Conservation (phyloP, 2,888 invertebrate genomes). For the Ellobium chinense region DNA sequence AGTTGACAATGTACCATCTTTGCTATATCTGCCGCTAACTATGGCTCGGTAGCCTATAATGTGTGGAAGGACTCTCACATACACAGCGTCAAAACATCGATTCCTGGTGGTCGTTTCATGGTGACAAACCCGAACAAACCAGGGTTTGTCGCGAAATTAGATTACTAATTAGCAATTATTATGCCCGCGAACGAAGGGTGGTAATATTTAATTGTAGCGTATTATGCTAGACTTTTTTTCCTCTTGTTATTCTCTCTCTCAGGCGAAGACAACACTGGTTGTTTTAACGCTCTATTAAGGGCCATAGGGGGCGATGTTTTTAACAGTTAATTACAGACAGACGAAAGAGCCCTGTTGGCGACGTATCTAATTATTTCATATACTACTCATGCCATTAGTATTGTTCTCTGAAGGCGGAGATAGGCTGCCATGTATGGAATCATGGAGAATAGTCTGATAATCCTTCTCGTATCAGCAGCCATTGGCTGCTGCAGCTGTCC, state of each 20-base stretch:
- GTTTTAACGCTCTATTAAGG: no score
- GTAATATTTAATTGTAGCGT: background rate
- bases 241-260: background rate
- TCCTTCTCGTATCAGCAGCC: no score
- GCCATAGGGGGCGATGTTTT: background rate
- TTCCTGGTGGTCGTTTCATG: background rate
- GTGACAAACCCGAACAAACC: background rate
- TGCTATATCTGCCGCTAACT: no score
- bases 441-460: no score
- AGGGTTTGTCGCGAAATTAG: background rate
- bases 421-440: no score
- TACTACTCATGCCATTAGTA: no score
- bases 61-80: no score
- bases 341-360: background rate
- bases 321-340: background rate
- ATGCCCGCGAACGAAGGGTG: background rate
- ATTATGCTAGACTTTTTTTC: background rate
- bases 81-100: background rate
- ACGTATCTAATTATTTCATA: background rate
- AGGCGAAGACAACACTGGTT: background rate
- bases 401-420: no score
- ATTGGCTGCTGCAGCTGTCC: no score
- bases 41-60: no score
- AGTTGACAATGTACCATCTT: no score
- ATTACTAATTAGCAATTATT: constrained; percentile 12